phyloP scores from a whole-genome alignment of 2,888 invertebrate genomes.

The Ceraclea dissimilis region DNA sequence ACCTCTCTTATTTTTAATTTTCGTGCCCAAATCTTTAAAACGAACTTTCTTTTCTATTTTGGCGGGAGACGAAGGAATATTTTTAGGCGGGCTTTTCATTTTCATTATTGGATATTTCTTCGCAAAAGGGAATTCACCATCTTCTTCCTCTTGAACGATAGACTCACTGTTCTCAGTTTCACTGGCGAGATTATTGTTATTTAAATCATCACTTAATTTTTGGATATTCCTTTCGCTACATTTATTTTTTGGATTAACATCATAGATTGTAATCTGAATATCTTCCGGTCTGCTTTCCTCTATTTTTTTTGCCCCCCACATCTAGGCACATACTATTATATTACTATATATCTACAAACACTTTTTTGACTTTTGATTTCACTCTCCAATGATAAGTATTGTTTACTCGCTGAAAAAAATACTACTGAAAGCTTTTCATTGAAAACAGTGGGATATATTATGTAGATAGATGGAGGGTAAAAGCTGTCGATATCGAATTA shows the following conservation, averaged over 20 bases:
- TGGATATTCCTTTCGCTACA: too few species aligned
- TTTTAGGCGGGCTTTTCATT: neutral
- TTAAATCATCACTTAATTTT: neutral
- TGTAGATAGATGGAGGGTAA: neutral
- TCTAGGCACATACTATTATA: slow-evolving; percentile 8
- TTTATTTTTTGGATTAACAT: neutral
- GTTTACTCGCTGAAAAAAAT: neutral
- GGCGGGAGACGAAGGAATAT: neutral
- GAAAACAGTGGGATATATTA: too few species aligned
- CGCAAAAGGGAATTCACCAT: too few species aligned
- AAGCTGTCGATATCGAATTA: slow-evolving; percentile 22
- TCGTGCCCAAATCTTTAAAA: slow-evolving; percentile 17
- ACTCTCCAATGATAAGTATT: neutral
- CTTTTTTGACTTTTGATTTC: neutral
- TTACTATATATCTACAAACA: too few species aligned
- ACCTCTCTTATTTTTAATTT: slow-evolving; percentile 22
- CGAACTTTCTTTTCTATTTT: neutral
- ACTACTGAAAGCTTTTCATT: neutral
- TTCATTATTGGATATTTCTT: too few species aligned
- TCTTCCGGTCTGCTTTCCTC: slow-evolving; percentile 9
- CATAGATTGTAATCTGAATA: neutral
- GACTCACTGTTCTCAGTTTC: too few species aligned
- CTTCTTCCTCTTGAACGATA: too few species aligned
- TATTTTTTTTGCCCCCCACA: slow-evolving; percentile 11
- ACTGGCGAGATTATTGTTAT: neutral